Conservation (phyloP, 2,113 vertebrate genomes). For the Laticauda colubrina region DNA sequence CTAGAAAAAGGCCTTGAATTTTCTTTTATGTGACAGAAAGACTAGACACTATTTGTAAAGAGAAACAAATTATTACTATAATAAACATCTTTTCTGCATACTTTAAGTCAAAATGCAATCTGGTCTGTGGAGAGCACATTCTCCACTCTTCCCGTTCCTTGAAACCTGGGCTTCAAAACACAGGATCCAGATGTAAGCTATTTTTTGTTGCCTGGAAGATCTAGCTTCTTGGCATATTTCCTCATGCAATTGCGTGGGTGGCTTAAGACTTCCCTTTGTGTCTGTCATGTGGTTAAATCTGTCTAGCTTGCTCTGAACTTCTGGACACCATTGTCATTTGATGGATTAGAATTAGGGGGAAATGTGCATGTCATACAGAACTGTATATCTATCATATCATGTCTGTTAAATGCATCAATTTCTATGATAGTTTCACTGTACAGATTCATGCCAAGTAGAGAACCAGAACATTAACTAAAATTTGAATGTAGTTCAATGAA, state of each 20-base stretch:
- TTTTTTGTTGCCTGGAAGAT: slow-evolving; percentile 60
- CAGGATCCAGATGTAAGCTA: slow-evolving; percentile 65
- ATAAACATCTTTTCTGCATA: slow-evolving; percentile 62
- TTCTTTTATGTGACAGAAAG: slow-evolving; percentile 40
- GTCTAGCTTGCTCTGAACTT: slow-evolving; percentile 62
- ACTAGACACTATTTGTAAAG: slow-evolving; percentile 44
- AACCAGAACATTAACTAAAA: neutral
- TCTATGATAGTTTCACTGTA: slow-evolving; percentile 35
- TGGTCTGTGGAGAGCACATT: slow-evolving; percentile 44
- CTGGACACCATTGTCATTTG: slow-evolving; percentile 64
- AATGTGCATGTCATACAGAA: slow-evolving; percentile 17
- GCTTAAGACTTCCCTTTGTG: slow-evolving; percentile 62
- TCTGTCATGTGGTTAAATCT: slow-evolving; percentile 66
- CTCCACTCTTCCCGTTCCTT: slow-evolving; percentile 61
- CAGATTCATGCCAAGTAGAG: neutral
- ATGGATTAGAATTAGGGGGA: slow-evolving; percentile 58
- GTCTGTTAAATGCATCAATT: neutral
- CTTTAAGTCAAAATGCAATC: slow-evolving; percentile 59
- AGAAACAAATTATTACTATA: slow-evolving; percentile 60
- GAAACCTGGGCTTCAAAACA: slow-evolving; percentile 61
- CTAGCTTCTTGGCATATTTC: slow-evolving; percentile 68
- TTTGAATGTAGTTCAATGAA: neutral
- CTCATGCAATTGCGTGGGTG: slow-evolving; percentile 66
- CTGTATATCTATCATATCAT: neutral
- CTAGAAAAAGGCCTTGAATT: slow-evolving; percentile 42